A percentile compares a stretch with the other conserved stretches of the same genome.
Conservation (phyloP, 2,888 invertebrate genomes). For the Diarsia rubi region DNA sequence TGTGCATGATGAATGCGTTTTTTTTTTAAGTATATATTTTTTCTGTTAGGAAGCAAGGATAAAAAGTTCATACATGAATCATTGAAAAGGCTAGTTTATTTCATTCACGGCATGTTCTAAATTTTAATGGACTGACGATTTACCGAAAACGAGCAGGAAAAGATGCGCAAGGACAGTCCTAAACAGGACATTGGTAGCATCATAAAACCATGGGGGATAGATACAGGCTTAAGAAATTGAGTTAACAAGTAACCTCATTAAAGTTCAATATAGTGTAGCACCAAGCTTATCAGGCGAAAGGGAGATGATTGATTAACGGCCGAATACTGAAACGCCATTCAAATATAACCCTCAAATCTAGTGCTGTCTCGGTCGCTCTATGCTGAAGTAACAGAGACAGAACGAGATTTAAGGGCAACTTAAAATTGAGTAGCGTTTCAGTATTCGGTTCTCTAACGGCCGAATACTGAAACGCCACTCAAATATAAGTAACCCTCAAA, state of each 20-base stretch:
- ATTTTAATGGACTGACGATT: not conserved
- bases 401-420: no score
- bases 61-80: slow-evolving; percentile 18
- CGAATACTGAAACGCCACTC: no score
- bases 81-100: not conserved
- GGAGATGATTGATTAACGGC: slow-evolving; percentile 17
- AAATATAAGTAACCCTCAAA: no score
- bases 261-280: slow-evolving; percentile 4
- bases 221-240: not conserved
- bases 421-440: no score
- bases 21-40: slow-evolving; percentile 12
- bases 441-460: no score
- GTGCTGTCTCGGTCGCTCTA: no score
- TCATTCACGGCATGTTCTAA: not conserved
- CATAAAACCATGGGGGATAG: not conserved
- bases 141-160: not conserved
- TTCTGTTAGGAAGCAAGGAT: slow-evolving; percentile 18
- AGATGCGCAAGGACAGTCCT: not conserved
- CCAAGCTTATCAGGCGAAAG: not conserved
- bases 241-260: not conserved
- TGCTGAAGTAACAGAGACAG: no score
- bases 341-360: no score
- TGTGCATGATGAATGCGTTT: slow-evolving; percentile 18
- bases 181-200: not conserved
- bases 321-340: no score